Evolutionary conservation across 2,888 invertebrate species (phyloP), one percentile per base, ranked within the genome.

Genomic region (Melangyna quadrimaculata): DNA sequence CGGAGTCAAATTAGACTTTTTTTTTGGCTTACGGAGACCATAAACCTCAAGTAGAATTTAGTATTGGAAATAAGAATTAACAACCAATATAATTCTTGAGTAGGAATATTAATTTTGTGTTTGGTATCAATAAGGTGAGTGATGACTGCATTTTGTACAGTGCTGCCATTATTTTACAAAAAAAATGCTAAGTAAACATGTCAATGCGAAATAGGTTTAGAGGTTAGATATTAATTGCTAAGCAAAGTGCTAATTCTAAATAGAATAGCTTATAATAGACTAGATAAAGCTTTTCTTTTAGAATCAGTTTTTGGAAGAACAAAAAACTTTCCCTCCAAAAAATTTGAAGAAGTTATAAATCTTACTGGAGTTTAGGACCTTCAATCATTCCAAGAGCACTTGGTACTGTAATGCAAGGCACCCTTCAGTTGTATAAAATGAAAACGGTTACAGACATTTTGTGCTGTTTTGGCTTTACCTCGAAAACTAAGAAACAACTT

Each of bases 1-100:
- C 55, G 67, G 53, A 61, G 19, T 55, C 57, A 1, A 67, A 75
- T 75, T 37, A 29, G 61, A 69, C 2, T 45, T 24, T 51, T 24
- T 19, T 43, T 57, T 71, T 32, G 77, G 55, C n/a, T 4, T 10
- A 29, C 48, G 17, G 17, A 14, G 32, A 40, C 27, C 19, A 17
- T 32, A 7, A 29, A 5, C 27, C 2, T 10, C 14, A 9, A 35
- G n/a, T 45, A 12, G 7, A 24, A 22, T 35, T 59, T 61, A 3
- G 27, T 29, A 61, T 57, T 57, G 29, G 29, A 9, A 48, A 17
- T 45, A 32, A 35, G 29, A 67, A 55, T 71, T 63, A 61, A 12
- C 19, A 22, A 2, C n/a, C 6, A 24, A 61, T 24, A 40, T 3
- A n/a, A n/a, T 14, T 17, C n/a, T 45, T 19, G 65, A 7, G n/a